Percentiles rank a stretch among this genome's conserved stretches.
These are phyloP conservation scores for Numida meleagris DNA, from an alignment of 2,113 vertebrate genomes.

Conservation along the genomic window DNA sequence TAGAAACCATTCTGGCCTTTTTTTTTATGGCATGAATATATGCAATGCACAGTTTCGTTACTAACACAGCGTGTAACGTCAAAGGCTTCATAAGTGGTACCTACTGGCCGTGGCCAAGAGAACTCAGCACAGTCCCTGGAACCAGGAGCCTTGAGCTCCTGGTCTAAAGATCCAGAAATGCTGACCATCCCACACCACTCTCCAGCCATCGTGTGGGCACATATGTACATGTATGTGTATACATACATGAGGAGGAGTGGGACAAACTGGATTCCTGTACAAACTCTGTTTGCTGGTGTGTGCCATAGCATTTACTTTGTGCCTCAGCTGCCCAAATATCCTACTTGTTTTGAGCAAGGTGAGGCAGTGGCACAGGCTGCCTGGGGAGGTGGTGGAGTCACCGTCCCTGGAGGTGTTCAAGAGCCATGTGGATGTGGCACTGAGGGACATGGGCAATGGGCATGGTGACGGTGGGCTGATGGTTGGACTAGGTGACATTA, in stretches of 20 bases:
- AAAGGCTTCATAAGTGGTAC: neutral
- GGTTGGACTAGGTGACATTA: too few species aligned
- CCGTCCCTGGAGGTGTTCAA: too few species aligned
- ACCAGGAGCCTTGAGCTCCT: neutral
- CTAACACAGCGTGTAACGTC: neutral
- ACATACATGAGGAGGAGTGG: neutral
- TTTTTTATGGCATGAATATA: neutral
- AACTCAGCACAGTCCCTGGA: neutral
- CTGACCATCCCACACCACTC: neutral
- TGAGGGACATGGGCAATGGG: too few species aligned
- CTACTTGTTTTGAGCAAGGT: neutral
- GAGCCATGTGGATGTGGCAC: too few species aligned
- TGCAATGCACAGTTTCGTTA: neutral
- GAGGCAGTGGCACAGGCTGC: too few species aligned
- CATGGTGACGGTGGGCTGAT: too few species aligned
- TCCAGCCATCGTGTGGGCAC: neutral
- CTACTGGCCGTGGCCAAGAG: neutral
- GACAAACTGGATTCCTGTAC: neutral
- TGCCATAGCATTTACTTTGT: neutral
- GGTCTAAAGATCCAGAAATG: neutral
- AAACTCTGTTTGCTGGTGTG: neutral
- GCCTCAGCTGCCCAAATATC: neutral
- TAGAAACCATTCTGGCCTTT: neutral
- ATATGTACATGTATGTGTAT: rapidly evolving
- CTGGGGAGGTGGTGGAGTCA: too few species aligned